These are phyloP conservation scores for Vulpes lagopus DNA, from an alignment of 2,113 vertebrate species.

Conservation along the genomic window DNA sequence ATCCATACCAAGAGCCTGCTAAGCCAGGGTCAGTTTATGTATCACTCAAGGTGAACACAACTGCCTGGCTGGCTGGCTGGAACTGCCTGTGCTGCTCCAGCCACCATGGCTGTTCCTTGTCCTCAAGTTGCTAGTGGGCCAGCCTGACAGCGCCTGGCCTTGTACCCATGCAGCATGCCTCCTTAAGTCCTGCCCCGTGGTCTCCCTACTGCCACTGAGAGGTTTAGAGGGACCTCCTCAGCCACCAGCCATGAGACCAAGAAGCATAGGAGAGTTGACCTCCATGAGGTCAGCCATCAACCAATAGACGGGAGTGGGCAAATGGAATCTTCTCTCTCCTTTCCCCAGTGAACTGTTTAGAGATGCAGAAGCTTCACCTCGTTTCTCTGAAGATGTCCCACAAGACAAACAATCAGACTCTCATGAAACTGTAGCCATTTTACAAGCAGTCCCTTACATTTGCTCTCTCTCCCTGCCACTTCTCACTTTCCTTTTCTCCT, in stretches of 20 bases:
- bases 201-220: background rate
- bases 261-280: background rate
- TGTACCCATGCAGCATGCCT: background rate
- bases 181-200: background rate
- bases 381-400: conserved; percentile 20
- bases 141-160: background rate
- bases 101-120: background rate
- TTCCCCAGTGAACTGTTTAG: background rate
- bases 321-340: background rate
- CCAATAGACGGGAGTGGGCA: background rate
- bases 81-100: background rate
- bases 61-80: background rate
- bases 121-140: background rate
- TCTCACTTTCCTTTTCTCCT: background rate
- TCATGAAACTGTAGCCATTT: background rate
- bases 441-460: background rate
- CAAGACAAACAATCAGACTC: background rate
- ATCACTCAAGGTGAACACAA: background rate
- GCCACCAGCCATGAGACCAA: background rate
- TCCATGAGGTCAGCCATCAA: background rate
- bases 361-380: background rate
- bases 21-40: background rate
- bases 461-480: background rate
- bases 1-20: background rate
- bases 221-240: background rate